Conservation (phyloP, 2,888 invertebrate genomes). For the Lycophotia porphyrea region DNA sequence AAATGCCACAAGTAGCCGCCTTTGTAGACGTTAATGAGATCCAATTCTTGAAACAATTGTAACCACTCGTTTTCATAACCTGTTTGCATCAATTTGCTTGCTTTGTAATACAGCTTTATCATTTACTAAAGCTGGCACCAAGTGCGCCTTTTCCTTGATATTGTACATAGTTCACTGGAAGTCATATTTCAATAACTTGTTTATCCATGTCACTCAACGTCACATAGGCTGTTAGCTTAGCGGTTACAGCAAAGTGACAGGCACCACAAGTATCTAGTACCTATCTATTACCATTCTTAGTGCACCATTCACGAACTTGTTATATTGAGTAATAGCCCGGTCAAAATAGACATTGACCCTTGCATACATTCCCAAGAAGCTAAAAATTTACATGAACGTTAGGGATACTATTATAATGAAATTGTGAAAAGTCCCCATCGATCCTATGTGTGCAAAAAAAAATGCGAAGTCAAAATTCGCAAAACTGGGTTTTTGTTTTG, state of each 20-base stretch:
- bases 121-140: not conserved
- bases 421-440: too few species aligned
- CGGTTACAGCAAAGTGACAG: constrained; percentile 36
- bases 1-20: not conserved
- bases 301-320: not conserved
- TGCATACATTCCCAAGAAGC: too few species aligned
- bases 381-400: too few species aligned
- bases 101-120: not conserved
- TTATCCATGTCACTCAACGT: constrained; percentile 29
- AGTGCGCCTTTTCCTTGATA: not conserved
- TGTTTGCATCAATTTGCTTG: not conserved
- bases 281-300: constrained; percentile 25
- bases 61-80: not conserved
- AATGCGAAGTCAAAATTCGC: too few species aligned
- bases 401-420: too few species aligned
- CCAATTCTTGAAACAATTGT: not conserved
- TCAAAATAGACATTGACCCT: too few species aligned
- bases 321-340: constrained; percentile 28
- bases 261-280: constrained; percentile 15
- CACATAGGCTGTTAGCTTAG: constrained; percentile 35
- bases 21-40: not conserved
- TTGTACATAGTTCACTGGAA: constrained; percentile 6
- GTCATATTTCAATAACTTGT: constrained; percentile 25
- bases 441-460: too few species aligned
- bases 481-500: too few species aligned